Evolutionary conservation across 2,113 vertebrate species (phyloP).

Genomic region (Phrynocephalus versicolor): DNA sequence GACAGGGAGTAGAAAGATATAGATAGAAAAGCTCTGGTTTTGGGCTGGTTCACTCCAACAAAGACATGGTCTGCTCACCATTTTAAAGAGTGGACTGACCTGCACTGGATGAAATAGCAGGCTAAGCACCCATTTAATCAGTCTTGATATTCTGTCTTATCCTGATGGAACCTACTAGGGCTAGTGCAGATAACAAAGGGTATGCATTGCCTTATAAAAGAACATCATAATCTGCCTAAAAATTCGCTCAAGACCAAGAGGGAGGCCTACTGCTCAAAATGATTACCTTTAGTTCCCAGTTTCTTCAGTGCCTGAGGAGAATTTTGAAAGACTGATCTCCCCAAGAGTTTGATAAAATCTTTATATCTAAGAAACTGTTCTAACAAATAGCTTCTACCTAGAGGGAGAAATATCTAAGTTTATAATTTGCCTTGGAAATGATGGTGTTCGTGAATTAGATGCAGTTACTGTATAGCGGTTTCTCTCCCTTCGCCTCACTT

Average conservation of each 20-base stretch:
- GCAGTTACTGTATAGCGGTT: too few species aligned
- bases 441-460: slow-evolving; percentile 6
- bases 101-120: too few species aligned
- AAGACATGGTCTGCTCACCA: too few species aligned
- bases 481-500: not conserved
- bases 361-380: not conserved
- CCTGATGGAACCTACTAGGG: not conserved
- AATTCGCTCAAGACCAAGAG: not conserved
- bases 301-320: not conserved
- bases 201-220: not conserved
- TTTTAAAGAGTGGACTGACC: too few species aligned
- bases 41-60: too few species aligned
- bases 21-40: too few species aligned
- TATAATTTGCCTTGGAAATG: not conserved
- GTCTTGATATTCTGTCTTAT: too few species aligned
- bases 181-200: too few species aligned
- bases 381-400: not conserved
- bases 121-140: too few species aligned
- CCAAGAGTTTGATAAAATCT: not conserved
- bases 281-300: not conserved
- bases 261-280: too few species aligned
- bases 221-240: not conserved
- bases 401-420: not conserved
- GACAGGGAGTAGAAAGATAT: too few species aligned
- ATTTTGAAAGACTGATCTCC: not conserved